Conservation (phyloP, 2,797 vertebrate genomes). For the Platalea minor region DNA sequence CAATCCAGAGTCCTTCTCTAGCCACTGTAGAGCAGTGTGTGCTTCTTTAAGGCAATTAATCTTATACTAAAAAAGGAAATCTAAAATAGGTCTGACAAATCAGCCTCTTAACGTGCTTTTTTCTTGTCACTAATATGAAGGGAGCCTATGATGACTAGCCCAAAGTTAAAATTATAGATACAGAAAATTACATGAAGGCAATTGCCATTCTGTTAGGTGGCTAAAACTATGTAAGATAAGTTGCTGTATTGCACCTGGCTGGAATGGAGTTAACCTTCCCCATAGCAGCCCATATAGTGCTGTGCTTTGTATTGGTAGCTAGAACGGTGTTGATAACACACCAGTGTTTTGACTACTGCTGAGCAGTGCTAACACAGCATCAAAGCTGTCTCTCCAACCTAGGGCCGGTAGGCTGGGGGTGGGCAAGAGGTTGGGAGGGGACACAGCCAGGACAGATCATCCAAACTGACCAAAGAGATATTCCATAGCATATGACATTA, state of each 20-base stretch:
- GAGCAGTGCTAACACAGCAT: not conserved
- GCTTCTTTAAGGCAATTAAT: not conserved
- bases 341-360: not conserved
- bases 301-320: not conserved
- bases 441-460: not conserved
- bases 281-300: not conserved
- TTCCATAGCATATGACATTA: not conserved
- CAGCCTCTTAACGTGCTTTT: not conserved
- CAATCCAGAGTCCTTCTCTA: not conserved
- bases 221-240: not conserved
- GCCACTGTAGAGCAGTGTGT: fast-evolving
- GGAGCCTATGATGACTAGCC: not conserved
- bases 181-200: not conserved
- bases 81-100: not conserved
- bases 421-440: not conserved
- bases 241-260: not conserved
- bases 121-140: not conserved
- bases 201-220: not conserved
- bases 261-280: not conserved
- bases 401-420: no score
- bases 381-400: not conserved
- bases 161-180: not conserved
- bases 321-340: not conserved
- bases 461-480: not conserved
- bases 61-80: not conserved